Evolutionary conservation across 1,140 invertebrate species (phyloP).

Genomic region (Drosophila equinoxialis): DNA sequence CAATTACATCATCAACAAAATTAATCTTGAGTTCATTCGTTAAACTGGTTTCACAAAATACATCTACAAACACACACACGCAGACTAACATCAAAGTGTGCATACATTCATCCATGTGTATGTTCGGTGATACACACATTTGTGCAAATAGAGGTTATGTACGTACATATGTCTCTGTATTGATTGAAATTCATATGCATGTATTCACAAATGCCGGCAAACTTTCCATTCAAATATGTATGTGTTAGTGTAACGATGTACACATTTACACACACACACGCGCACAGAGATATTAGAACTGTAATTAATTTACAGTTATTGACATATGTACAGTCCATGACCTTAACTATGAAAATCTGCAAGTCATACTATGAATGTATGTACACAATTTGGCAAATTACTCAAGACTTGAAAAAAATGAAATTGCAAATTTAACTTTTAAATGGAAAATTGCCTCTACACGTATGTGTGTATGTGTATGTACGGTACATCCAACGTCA

Average conservation of each 20-base stretch:
- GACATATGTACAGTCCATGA: slow-evolving; percentile 14
- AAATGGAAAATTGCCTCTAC: slow-evolving; percentile 2
- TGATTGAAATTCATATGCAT: slow-evolving; percentile 32
- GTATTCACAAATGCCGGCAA: slow-evolving; percentile 30
- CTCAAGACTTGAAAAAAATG: not conserved
- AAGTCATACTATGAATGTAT: not conserved
- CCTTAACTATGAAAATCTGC: slow-evolving; percentile 5
- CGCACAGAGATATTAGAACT: not conserved
- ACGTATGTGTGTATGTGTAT: not conserved
- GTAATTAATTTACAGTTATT: slow-evolving; percentile 13
- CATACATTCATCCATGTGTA: not conserved
- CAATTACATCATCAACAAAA: slow-evolving; percentile 67
- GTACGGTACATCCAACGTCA: slow-evolving; percentile 1
- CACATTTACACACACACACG: not conserved
- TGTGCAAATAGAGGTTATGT: slow-evolving; percentile 46
- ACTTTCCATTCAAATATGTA: slow-evolving; percentile 23
- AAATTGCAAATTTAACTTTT: slow-evolving; percentile 5
- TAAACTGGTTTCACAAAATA: slow-evolving; percentile 67
- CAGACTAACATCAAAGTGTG: slow-evolving; percentile 11
- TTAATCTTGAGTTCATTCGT: slow-evolving; percentile 60
- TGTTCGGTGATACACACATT: not conserved
- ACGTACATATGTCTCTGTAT: slow-evolving; percentile 12
- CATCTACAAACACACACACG: not conserved
- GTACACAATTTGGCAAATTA: not conserved
- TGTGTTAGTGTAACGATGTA: not conserved